Evolutionary conservation across 2,797 vertebrate species (phyloP).

Genomic region (Etheostoma perlongum): DNA sequence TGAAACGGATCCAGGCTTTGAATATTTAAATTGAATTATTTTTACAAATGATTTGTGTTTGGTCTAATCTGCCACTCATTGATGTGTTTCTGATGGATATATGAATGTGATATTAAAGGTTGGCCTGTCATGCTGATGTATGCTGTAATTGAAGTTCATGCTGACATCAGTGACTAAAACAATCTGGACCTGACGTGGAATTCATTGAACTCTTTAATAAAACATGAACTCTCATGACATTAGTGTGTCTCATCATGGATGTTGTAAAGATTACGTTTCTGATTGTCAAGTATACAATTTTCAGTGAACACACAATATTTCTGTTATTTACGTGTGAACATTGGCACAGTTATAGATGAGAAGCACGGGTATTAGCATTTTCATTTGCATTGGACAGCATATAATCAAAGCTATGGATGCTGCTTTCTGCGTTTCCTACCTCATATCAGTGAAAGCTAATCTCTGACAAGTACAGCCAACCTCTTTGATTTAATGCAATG

Average conservation of each 20-base stretch:
- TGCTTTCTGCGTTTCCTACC: neutral
- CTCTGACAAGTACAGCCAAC: constrained; percentile 21
- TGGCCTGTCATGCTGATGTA: neutral
- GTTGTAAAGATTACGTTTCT: constrained; percentile 8
- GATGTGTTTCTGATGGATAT: neutral
- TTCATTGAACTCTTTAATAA: constrained; percentile 9
- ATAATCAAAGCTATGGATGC: neutral
- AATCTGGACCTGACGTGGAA: neutral
- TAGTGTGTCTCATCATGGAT: neutral
- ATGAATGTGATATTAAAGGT: constrained; percentile 12
- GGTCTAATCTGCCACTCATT: too few species aligned
- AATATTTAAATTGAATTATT: too few species aligned
- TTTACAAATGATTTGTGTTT: too few species aligned
- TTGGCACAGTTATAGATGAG: neutral
- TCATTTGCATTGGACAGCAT: neutral
- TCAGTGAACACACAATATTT: constrained; percentile 5
- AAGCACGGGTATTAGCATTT: neutral
- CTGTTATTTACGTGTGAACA: neutral
- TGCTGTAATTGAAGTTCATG: constrained; percentile 10
- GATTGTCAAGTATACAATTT: neutral
- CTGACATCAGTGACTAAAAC: constrained; percentile 23
- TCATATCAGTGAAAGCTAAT: constrained; percentile 11
- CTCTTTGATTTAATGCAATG: constrained; percentile 57
- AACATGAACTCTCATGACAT: neutral
- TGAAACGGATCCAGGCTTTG: too few species aligned